These are phyloP conservation scores for Myotis vivesi DNA, from an alignment of 2,797 vertebrate species.

Conservation along the genomic window DNA sequence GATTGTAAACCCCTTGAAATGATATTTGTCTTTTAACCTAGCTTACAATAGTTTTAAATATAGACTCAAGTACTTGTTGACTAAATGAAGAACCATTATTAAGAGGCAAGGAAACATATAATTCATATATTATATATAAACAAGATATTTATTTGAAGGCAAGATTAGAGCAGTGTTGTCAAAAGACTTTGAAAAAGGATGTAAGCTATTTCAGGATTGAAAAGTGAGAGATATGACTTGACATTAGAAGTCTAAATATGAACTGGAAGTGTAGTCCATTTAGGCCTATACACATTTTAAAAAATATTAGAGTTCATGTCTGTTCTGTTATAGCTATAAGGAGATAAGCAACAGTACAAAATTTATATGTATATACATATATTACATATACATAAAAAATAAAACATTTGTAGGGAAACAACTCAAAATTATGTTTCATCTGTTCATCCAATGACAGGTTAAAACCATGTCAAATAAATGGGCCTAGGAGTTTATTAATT, in stretches of 20 bases:
- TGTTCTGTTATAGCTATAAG: not conserved
- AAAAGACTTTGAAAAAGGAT: too few relatives aligned
- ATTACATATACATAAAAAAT: not conserved
- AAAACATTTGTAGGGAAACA: not conserved
- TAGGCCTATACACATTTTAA: not conserved
- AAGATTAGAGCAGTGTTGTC: not conserved
- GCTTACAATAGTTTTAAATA: not conserved
- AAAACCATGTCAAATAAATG: constrained; percentile 8
- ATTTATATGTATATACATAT: not conserved
- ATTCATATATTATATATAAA: not conserved
- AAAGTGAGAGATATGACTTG: not conserved
- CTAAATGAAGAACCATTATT: constrained; percentile 24
- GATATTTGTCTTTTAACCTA: constrained; percentile 10
- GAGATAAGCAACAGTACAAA: not conserved
- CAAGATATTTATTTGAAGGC: constrained; percentile 18
- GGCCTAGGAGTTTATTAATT: constrained; percentile 36
- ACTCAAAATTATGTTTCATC: not conserved
- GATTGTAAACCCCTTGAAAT: not conserved
- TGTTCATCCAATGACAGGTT: not conserved
- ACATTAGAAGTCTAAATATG: constrained; percentile 23
- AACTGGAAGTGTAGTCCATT: not conserved
- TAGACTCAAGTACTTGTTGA: constrained; percentile 11
- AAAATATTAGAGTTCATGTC: not conserved
- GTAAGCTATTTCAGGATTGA: not conserved
- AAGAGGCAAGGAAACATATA: not conserved